Conservation (phyloP, 2,888 invertebrate genomes). For the Epirrita christyi region DNA sequence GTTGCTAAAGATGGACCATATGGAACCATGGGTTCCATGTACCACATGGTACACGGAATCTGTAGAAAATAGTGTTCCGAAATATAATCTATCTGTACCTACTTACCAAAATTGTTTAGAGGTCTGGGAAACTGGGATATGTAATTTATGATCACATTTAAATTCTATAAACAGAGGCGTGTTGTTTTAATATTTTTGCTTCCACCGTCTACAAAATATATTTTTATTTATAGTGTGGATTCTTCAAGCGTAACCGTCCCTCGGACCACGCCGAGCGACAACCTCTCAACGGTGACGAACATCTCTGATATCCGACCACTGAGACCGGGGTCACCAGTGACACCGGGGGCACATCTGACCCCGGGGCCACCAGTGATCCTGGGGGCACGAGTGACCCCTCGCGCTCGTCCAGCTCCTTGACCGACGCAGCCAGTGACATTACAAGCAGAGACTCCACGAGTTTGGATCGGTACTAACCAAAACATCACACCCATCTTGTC, state of each 20-base stretch:
- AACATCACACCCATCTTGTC: conserved; percentile 42
- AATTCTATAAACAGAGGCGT: too few species aligned
- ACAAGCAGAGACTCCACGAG: conserved; percentile 77
- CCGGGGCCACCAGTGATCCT: conserved; percentile 47
- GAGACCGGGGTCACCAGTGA: conserved; percentile 46
- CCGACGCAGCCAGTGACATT: conserved; percentile 79
- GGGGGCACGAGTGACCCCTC: conserved; percentile 48
- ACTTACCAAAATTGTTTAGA: too few species aligned
- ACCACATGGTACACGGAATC: too few species aligned
- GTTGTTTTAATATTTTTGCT: too few species aligned
- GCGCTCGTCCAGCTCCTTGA: conserved; percentile 55
- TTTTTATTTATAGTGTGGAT: conserved; percentile 89
- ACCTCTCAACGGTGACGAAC: conserved; percentile 93
- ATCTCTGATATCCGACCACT: conserved; percentile 85
- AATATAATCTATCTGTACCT: too few species aligned
- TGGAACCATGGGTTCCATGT: too few species aligned
- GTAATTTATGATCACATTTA: too few species aligned
- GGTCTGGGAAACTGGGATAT: too few species aligned
- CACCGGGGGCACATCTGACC: conserved; percentile 33
- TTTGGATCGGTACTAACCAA: conserved; percentile 69
- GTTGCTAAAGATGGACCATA: too few species aligned
- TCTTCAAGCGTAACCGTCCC: conserved; percentile 96
- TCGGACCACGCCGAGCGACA: conserved; percentile 92
- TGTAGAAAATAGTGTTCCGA: too few species aligned
- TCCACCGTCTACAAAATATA: too few species aligned